Base-by-base conservation (phyloP, 2,888 invertebrate species). In the Matsumyia berberina region DNA sequence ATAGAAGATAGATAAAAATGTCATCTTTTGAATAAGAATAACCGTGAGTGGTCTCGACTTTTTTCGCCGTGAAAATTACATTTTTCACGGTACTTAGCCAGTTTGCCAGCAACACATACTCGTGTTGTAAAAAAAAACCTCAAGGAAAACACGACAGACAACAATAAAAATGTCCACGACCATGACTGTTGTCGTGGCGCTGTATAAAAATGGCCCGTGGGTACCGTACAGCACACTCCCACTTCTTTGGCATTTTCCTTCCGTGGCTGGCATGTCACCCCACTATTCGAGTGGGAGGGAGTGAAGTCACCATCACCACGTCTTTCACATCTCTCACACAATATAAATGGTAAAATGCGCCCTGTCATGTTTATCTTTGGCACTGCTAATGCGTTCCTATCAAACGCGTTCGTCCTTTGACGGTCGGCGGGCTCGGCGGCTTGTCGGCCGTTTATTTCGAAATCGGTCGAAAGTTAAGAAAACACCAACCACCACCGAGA, bases 341-440 rank as follows among this genome's bases (percentile, higher is more conserved):
- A 86, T 78, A 82, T 86, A 82, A 86, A 86, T 86, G 86, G 82
- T 70, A 83, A 76, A 86, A 83, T 74, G 78, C 70, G 70, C 64
- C 66, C 79, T 86, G 86, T 86, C 78, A 86, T 86, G 86, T 83
- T 86, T 86, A 85, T 85, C 85, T 79, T 70, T 74, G 79, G 79
- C 79, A 79, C 57, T 85, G 78, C 85, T 85, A 85, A 85, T 85
- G 85, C 69, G 64, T 79, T 85, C 79, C 85, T 70, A 85, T 85
- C 78, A 79, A 85, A 74, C 69, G 79, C 74, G 85, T 33, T 70
- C 70, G 79, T 85, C 85, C 79, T 85, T 69, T 69, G 69, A 76
- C 70, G 39, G 37, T 9, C 57, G 19, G 29, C 24, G 60, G 24
- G 60, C 53, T 17, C 37, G 19, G 60, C 53, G 15, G 33, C 42